Base-by-base conservation (phyloP, 1,140 invertebrate species). In the Leguminivora glycinivorella region DNA sequence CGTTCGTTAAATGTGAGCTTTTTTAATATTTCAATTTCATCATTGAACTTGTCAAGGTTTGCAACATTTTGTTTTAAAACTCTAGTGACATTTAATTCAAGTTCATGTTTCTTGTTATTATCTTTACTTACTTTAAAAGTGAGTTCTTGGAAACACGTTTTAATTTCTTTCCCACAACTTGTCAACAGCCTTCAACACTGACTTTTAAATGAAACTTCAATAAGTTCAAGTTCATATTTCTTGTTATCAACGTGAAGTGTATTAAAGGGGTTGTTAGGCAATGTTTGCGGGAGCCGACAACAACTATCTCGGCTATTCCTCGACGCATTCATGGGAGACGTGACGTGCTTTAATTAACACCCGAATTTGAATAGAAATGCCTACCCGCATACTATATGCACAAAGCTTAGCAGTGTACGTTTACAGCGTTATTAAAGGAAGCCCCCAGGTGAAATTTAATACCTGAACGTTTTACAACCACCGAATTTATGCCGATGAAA, bases 281-380 rank as follows among this genome's bases (percentile, higher is more conserved):
- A 25, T 29, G 24, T 52, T 52, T 52, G 4, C 14, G 58, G 7
- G 26, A 63, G 58, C 31, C 31, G 58, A 31, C 58, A 63, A 63
- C 58, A 63, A 63, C 58, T 63, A 63, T 75, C 72, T 74, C 71
- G 72, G 72, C 63, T 56, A 75, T 63, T 73, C n/a, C 25, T 31
- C 58, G 26, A 17, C 58, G 26, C 58, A 63, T 78, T 66, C 56
- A 58, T 26, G 26, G 67, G 67, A 24, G 68, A 76, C 77, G 74
- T 78, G 77, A 74, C 70, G 58, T 34, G 34, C 38, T 69, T 72
- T 68, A 72, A 70, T 76, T 79, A 79, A 79, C 72, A 72, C 70
- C 60, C 71, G 72, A 70, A 79, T 79, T 76, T 76, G 66, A 79
- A 76, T 74, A 76, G 72, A 76, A 70, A 71, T 75, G 68, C 67